phyloP scores from a whole-genome alignment of 2,797 vertebrate genomes.

The Argyrosomus regius region DNA sequence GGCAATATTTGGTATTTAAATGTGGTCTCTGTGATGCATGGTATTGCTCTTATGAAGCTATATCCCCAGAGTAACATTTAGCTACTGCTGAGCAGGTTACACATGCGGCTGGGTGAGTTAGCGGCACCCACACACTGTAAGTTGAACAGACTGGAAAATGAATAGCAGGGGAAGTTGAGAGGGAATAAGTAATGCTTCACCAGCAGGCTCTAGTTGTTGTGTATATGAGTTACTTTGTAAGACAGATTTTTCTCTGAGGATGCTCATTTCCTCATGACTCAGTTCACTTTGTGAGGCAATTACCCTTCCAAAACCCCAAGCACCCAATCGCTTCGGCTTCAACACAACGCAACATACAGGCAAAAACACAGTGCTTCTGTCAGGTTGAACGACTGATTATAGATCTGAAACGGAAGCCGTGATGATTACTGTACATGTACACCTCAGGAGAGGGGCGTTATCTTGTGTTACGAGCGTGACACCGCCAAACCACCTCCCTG shows the following conservation, averaged over 20 bases:
- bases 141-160: constrained; percentile 79
- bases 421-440: constrained; percentile 83
- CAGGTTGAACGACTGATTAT: constrained; percentile 86
- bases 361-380: constrained; percentile 76
- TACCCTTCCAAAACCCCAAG: constrained; percentile 75
- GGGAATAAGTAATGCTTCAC: constrained; percentile 82
- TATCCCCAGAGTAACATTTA: constrained; percentile 85
- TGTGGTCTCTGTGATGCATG: constrained; percentile 86
- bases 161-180: constrained; percentile 80
- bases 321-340: constrained; percentile 69
- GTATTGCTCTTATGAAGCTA: constrained; percentile 83
- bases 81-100: constrained; percentile 82
- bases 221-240: constrained; percentile 78
- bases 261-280: constrained; percentile 79
- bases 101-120: constrained; percentile 77
- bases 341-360: constrained; percentile 64
- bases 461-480: constrained; percentile 71
- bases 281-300: constrained; percentile 79
- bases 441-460: constrained; percentile 79
- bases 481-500: constrained; percentile 77
- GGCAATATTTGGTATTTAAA: constrained; percentile 87
- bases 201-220: constrained; percentile 76
- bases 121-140: constrained; percentile 82
- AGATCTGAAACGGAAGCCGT: constrained; percentile 80
- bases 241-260: constrained; percentile 75